A percentile compares a stretch with the other conserved stretches of the same genome.
phyloP scores from a whole-genome alignment of 2,888 invertebrate species.

The Megalurothrips usitatus region DNA sequence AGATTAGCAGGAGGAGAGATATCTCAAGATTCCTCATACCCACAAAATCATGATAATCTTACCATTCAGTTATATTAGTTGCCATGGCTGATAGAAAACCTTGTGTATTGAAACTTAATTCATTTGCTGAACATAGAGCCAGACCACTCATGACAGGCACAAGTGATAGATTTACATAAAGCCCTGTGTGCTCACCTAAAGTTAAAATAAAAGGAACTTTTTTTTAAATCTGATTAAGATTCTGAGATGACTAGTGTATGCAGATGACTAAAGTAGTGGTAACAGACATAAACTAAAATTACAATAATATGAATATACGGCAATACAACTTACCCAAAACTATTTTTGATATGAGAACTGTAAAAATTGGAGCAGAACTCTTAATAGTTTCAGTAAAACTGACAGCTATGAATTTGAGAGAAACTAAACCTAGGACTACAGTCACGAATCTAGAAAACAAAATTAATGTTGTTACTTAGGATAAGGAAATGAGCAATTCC shows the following conservation, averaged over 20 bases:
- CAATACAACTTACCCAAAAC: slow-evolving; percentile 51
- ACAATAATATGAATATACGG: slow-evolving; percentile 35
- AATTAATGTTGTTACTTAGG: slow-evolving; percentile 23
- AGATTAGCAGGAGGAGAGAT: too few species aligned
- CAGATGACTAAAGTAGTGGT: neutral
- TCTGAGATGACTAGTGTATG: too few species aligned
- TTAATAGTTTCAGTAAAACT: slow-evolving; percentile 79
- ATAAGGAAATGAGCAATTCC: slow-evolving; percentile 11
- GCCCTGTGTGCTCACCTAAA: slow-evolving; percentile 60
- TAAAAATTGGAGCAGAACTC: slow-evolving; percentile 74
- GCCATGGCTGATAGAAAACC: slow-evolving; percentile 71
- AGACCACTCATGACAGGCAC: slow-evolving; percentile 73
- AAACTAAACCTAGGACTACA: slow-evolving; percentile 66
- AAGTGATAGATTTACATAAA: slow-evolving; percentile 65
- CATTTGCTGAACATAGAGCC: slow-evolving; percentile 70
- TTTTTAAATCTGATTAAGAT: neutral
- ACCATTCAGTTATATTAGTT: slow-evolving; percentile 73
- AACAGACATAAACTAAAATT: slow-evolving; percentile 10
- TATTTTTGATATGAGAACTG: slow-evolving; percentile 66
- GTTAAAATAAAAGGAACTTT: slow-evolving; percentile 33
- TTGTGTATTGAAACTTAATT: slow-evolving; percentile 66
- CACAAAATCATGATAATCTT: slow-evolving; percentile 38
- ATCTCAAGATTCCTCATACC: too few species aligned
- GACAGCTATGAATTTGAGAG: slow-evolving; percentile 71
- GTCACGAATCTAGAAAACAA: slow-evolving; percentile 59